Base-by-base conservation (phyloP, 2,113 vertebrate genomes). In the Crotalus tigris region DNA sequence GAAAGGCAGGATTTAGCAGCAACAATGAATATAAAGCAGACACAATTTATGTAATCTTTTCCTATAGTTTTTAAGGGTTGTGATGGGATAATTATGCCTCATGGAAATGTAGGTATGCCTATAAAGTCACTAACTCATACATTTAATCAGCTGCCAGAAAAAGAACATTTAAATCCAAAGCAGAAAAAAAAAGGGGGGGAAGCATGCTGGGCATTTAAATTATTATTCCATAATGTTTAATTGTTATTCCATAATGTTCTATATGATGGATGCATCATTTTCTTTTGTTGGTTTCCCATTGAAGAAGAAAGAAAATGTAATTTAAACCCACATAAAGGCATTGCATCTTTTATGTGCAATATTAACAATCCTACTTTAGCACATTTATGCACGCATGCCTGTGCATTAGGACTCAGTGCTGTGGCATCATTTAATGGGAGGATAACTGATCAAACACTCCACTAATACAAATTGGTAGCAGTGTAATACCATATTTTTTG, bases 1-100 rank as follows among this genome's bases (percentile, higher is more conserved):
- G 21, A 92, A 1, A 94, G 95, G 85, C 96, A 94, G 93, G 94
- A 90, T 92, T 95, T 2, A 2, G 89, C 85, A 92, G 87, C 51
- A 75, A 95, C 91, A 93, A 69, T 88, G n/a, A 29, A 26, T 2
- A 53, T 92, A 58, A 93, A 58, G n/a, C 0, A 0, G 92, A 5
- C 0, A n/a, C 91, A 51, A 61, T 94, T 94, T 64, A 23, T 93
- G 90, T 0, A 1, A 29, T 12, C 3, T 0, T 55, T 94, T 64
- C 44, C 49, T 93, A 58, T 55, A 44, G 3, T 23, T 46, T 15
- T 93, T 0, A 3, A 17, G 88, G 57, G 17, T 13, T 57, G 91
- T 8, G 0, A 9, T 0, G 1, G 87, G 49, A 87, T 0, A 3
- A 7, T 3, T 4, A 51, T 13, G 55, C 0, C 4, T 95, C 0